Evolutionary conservation across 2,888 invertebrate species (phyloP).

Genomic region (Callyntrura guangdongensis): DNA sequence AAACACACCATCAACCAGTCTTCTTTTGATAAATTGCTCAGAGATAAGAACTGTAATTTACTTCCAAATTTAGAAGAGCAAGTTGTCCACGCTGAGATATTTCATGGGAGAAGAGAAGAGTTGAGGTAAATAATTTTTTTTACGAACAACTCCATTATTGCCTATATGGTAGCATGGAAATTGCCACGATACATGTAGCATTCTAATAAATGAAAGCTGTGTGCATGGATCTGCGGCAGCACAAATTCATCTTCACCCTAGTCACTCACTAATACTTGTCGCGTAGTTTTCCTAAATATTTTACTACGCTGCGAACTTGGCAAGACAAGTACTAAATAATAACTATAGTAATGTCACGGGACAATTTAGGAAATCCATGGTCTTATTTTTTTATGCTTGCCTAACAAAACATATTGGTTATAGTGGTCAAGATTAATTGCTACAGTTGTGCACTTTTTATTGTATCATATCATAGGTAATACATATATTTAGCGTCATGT

Average conservation of each 20-base stretch:
- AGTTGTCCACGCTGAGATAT: constrained; percentile 45
- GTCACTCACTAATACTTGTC: constrained; percentile 7
- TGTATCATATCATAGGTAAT: not conserved
- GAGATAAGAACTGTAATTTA: constrained; percentile 60
- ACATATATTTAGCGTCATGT: too few species aligned
- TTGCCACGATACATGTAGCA: not conserved
- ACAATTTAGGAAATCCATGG: constrained; percentile 62
- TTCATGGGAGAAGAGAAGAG: constrained; percentile 6
- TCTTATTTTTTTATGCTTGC: not conserved
- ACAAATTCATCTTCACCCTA: not conserved
- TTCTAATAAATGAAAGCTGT: not conserved
- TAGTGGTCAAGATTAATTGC: not conserved
- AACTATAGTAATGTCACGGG: constrained; percentile 14
- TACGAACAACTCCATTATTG: not conserved
- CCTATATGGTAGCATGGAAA: not conserved
- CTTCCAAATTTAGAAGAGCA: constrained; percentile 69
- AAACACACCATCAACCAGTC: constrained; percentile 29
- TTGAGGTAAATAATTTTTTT: not conserved
- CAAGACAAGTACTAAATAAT: constrained; percentile 26
- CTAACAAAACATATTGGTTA: not conserved
- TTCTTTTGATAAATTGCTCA: constrained; percentile 43
- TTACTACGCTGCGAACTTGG: constrained; percentile 20
- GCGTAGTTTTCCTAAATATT: constrained; percentile 11
- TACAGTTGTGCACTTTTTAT: not conserved
- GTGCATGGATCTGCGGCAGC: not conserved